These are phyloP conservation scores for Hylaea fasciaria DNA, from an alignment of 2,888 invertebrate genomes.

Conservation along the genomic window DNA sequence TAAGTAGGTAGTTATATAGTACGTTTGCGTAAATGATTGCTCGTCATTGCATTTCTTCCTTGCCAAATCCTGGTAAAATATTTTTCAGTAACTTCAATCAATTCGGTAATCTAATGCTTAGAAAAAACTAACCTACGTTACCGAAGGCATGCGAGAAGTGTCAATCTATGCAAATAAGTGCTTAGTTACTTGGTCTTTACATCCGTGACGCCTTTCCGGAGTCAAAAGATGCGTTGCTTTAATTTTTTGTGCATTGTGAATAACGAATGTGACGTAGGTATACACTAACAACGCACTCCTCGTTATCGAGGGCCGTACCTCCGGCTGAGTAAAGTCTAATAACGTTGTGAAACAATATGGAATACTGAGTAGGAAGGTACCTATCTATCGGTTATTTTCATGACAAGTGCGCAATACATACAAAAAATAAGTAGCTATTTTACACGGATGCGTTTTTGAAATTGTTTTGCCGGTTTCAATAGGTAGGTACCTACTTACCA, in stretches of 20 bases:
- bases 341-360: slow-evolving; percentile 12
- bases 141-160: slow-evolving; percentile 1
- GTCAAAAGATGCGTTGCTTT: slow-evolving; percentile 10
- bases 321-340: slow-evolving; percentile 16
- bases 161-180: slow-evolving; percentile 12
- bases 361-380: neutral
- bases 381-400: neutral
- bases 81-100: too few species aligned
- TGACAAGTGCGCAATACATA: too few species aligned
- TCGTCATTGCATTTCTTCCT: too few species aligned
- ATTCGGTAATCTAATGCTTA: neutral
- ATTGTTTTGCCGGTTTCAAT: too few species aligned
- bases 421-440: too few species aligned
- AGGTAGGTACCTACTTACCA: too few species aligned
- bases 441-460: too few species aligned
- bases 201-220: slow-evolving; percentile 14
- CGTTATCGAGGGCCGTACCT: slow-evolving; percentile 3
- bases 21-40: too few species aligned
- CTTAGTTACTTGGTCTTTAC: neutral
- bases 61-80: too few species aligned
- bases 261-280: slow-evolving; percentile 1
- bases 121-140: neutral
- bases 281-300: neutral
- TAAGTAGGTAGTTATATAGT: too few species aligned
- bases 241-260: slow-evolving; percentile 3